These are phyloP conservation scores for Dinothrombium tinctorium DNA, from an alignment of 1,140 invertebrate species.

Conservation along the genomic window DNA sequence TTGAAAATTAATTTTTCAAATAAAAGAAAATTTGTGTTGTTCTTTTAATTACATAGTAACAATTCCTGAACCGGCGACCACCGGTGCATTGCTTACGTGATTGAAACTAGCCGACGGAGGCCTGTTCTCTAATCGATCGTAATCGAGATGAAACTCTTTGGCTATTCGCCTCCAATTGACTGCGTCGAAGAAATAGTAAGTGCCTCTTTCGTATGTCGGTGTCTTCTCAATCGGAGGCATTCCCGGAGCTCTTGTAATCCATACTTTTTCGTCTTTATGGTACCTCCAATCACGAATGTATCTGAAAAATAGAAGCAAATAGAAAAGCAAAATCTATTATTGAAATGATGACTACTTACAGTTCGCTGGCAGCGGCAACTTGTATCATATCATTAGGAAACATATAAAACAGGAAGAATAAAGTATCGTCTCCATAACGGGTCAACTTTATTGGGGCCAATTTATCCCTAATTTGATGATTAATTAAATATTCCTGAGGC, in stretches of 20 bases:
- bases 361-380: slow-evolving; percentile 75
- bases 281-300: slow-evolving; percentile 96
- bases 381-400: slow-evolving; percentile 94
- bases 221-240: slow-evolving; percentile 79
- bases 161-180: slow-evolving; percentile 69
- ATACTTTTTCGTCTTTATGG: slow-evolving; percentile 94
- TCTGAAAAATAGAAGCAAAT: slow-evolving; percentile 23
- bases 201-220: slow-evolving; percentile 79
- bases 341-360: slow-evolving; percentile 42
- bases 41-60: no score
- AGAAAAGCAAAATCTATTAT: no score
- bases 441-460: slow-evolving; percentile 80
- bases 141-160: slow-evolving; percentile 90
- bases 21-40: no score
- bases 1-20: no score
- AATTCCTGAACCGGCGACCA: no score
- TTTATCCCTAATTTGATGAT: slow-evolving; percentile 36
- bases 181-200: slow-evolving; percentile 96
- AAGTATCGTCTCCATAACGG: slow-evolving; percentile 90
- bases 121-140: slow-evolving; percentile 81
- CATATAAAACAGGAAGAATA: slow-evolving; percentile 99
- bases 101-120: slow-evolving; percentile 22
- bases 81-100: not conserved
- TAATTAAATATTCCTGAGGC: slow-evolving; percentile 94
- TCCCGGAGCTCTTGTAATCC: slow-evolving; percentile 91